Percentiles rank a stretch among this genome's conserved stretches.
Conservation (phyloP, 2,888 invertebrate genomes). For the Troilus luridus region DNA sequence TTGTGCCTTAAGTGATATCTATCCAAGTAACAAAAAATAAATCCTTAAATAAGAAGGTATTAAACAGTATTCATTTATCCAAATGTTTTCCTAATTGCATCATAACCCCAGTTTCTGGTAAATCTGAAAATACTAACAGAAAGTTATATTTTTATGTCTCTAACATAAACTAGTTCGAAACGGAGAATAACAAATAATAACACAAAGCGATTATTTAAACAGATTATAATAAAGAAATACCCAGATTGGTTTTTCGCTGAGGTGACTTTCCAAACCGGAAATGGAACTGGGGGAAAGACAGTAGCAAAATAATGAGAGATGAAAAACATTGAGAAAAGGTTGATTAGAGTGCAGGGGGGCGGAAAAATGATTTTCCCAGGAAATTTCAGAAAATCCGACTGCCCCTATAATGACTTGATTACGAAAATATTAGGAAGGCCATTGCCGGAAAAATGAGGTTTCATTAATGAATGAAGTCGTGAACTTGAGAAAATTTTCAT, state of each 20-base stretch:
- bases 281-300: conserved; percentile 15
- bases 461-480: not conserved
- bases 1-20: too few species aligned
- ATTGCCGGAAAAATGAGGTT: not conserved
- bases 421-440: not conserved
- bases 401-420: conserved; percentile 6
- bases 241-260: not conserved
- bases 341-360: conserved; percentile 28
- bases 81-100: too few species aligned
- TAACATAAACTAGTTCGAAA: too few species aligned
- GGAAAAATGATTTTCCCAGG: conserved; percentile 19
- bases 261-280: conserved; percentile 41
- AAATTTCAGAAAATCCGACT: conserved; percentile 39
- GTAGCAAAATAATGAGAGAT: not conserved
- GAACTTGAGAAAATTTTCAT: not conserved
- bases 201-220: not conserved
- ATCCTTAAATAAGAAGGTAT: too few species aligned
- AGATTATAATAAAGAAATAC: not conserved
- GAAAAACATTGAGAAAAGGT: conserved; percentile 10
- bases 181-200: not conserved
- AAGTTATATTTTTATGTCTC: too few species aligned
- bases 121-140: too few species aligned
- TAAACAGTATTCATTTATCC: too few species aligned
- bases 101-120: too few species aligned
- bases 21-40: too few species aligned